These are phyloP conservation scores for Sardinella longiceps DNA, from an alignment of 2,797 vertebrate genomes.

Conservation along the genomic window DNA sequence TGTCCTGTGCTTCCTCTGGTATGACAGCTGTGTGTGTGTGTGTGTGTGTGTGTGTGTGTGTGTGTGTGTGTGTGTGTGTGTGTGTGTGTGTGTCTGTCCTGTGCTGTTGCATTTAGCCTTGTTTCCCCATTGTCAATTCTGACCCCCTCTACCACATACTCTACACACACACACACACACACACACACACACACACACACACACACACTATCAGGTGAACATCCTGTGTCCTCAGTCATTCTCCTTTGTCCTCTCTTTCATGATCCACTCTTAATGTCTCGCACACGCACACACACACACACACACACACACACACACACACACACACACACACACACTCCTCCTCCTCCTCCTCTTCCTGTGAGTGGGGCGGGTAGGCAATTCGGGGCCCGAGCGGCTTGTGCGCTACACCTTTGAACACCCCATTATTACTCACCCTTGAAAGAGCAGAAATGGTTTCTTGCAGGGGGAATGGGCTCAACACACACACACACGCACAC, in stretches of 20 bases:
- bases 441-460: constrained; percentile 58
- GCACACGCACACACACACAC: not conserved
- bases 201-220: not conserved
- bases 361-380: not conserved
- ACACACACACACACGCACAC: not conserved
- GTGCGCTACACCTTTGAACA: constrained; percentile 40
- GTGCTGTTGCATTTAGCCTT: not conserved
- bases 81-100: not conserved
- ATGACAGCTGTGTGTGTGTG: not conserved
- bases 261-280: not conserved
- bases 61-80: not conserved
- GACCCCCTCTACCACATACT: no score
- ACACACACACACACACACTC: constrained; percentile 57
- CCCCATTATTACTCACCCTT: constrained; percentile 58
- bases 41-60: not conserved
- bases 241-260: constrained; percentile 62
- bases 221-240: constrained; percentile 12
- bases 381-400: not conserved
- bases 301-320: no score
- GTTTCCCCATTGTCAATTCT: not conserved
- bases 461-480: constrained; percentile 49
- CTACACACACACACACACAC: no score
- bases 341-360: constrained; percentile 10
- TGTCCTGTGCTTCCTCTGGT: not conserved
- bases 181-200: not conserved